A percentile compares a stretch with the other conserved stretches of the same genome.
Conservation (phyloP, 2,888 invertebrate genomes). For the Corbicula japonica region DNA sequence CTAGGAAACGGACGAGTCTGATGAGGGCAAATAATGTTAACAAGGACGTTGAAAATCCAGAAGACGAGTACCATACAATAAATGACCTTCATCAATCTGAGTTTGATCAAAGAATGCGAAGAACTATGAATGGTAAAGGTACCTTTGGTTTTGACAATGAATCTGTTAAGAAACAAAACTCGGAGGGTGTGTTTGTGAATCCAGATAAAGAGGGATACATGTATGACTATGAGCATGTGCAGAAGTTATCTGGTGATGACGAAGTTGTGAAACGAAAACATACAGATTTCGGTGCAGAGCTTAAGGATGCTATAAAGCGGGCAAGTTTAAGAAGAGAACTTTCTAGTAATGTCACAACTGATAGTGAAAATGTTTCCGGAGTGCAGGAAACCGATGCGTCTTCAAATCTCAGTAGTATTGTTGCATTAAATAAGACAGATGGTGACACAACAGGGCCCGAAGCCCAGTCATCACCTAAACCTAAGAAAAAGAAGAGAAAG, state of each 20-base stretch:
- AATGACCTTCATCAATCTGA: conserved; percentile 36
- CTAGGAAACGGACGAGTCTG: too few species aligned
- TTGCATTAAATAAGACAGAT: conserved; percentile 62
- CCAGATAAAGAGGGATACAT: conserved; percentile 72
- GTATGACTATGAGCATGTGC: conserved; percentile 71
- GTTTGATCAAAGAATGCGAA: too few species aligned
- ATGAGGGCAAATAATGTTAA: too few species aligned
- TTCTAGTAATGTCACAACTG: too few species aligned
- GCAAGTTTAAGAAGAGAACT: conserved; percentile 63
- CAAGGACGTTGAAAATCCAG: conserved; percentile 7
- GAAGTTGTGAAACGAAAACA: conserved; percentile 43
- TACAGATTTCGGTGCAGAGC: conserved; percentile 61
- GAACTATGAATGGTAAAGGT: conserved; percentile 10
- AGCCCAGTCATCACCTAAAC: conserved; percentile 66
- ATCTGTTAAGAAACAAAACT: conserved; percentile 35
- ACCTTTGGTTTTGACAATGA: conserved; percentile 24
- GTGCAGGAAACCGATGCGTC: too few species aligned
- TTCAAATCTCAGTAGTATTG: conserved; percentile 46
- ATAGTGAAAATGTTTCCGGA: too few species aligned
- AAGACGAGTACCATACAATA: conserved; percentile 31
- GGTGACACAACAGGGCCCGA: conserved; percentile 66
- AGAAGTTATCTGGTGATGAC: conserved; percentile 56
- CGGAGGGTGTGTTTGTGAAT: conserved; percentile 68
- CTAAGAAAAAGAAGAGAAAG: conserved; percentile 72
- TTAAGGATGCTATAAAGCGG: conserved; percentile 63